A percentile compares a stretch with the other conserved stretches of the same genome.
These are phyloP conservation scores for Thera britannica DNA, from an alignment of 2,888 invertebrate species.

Conservation along the genomic window DNA sequence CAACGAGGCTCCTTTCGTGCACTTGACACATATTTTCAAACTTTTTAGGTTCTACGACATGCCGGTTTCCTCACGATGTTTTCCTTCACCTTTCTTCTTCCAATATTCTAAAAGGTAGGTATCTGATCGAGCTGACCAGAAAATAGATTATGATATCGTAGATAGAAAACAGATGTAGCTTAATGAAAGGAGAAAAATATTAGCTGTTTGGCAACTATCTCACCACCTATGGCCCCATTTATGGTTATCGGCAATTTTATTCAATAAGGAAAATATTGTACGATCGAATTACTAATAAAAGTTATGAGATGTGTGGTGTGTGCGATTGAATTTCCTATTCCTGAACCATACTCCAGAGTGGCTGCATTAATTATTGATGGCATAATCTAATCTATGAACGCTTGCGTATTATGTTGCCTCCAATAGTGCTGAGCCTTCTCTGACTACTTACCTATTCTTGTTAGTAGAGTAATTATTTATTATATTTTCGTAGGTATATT, in stretches of 20 bases:
- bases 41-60: no score
- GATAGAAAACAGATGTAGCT: conserved; percentile 54
- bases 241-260: conserved; percentile 38
- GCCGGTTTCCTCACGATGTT: no score
- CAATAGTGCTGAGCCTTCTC: background rate
- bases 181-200: conserved; percentile 36
- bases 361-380: background rate
- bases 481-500: no score
- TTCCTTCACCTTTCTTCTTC: no score
- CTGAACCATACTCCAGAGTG: background rate
- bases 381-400: background rate
- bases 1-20: no score
- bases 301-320: background rate
- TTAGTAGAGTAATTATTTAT: no score
- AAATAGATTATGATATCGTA: conserved; percentile 63
- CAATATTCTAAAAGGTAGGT: no score
- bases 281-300: conserved; percentile 11
- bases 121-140: conserved; percentile 44
- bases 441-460: background rate
- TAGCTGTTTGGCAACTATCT: conserved; percentile 4
- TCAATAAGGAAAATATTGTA: conserved; percentile 19
- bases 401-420: background rate
- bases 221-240: conserved; percentile 35
- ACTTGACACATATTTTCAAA: no score
- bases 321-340: background rate